These are phyloP conservation scores for Megaceryle alcyon DNA, from an alignment of 2,797 vertebrate species.

Conservation along the genomic window DNA sequence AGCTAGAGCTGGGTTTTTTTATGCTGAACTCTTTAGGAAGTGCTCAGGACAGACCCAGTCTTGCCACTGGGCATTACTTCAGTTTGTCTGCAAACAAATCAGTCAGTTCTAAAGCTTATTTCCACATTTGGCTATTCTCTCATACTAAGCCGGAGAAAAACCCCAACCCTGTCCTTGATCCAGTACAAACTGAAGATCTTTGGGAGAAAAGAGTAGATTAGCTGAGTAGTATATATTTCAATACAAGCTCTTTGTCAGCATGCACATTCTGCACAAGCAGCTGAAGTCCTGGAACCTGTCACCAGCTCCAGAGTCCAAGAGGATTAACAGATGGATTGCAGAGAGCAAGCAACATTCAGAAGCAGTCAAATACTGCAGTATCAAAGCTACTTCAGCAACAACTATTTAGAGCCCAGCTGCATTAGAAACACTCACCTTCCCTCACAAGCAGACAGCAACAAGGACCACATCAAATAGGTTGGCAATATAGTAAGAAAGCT, in stretches of 20 bases:
- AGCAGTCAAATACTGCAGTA: not conserved
- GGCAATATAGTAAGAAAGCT: not conserved
- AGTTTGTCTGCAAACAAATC: not conserved
- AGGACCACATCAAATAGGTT: not conserved
- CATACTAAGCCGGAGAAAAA: fast-evolving
- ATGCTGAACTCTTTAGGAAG: not conserved
- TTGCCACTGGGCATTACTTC: too few species aligned
- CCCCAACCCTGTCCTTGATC: not conserved
- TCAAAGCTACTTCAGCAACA: not conserved
- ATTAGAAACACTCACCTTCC: not conserved
- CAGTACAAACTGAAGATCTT: not conserved
- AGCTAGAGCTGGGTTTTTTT: not conserved
- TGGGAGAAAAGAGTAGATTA: not conserved
- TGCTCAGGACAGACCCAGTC: not conserved
- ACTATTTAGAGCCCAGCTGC: not conserved
- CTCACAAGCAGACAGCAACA: not conserved
- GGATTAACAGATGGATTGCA: not conserved
- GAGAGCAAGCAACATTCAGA: not conserved
- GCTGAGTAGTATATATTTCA: fast-evolving
- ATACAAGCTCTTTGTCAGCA: not conserved
- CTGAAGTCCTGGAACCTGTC: not conserved
- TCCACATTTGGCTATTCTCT: not conserved
- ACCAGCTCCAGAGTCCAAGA: not conserved
- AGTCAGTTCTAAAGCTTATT: not conserved
- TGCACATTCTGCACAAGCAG: not conserved